phyloP scores from a whole-genome alignment of 2,888 invertebrate genomes.

The Macaria notata region DNA sequence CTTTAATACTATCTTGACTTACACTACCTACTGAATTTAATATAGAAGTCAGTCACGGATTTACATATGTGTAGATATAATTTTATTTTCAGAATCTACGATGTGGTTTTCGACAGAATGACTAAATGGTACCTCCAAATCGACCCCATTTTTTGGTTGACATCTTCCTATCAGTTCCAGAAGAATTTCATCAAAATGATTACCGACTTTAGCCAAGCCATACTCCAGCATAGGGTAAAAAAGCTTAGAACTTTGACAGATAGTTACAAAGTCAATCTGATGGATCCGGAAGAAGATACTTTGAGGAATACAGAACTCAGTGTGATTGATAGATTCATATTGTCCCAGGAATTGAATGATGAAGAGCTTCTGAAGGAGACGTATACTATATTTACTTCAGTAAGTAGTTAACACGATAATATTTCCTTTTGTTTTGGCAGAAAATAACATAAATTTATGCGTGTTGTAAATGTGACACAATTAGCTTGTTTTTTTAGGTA shows the following conservation, averaged over 20 bases:
- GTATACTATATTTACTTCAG: constrained; percentile 68
- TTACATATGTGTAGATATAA: too few relatives aligned
- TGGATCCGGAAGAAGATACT: constrained; percentile 49
- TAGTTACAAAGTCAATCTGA: constrained; percentile 38
- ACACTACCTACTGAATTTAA: too few relatives aligned
- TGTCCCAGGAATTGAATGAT: constrained; percentile 51
- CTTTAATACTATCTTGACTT: too few relatives aligned
- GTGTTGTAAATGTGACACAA: too few relatives aligned
- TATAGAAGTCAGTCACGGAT: too few relatives aligned
- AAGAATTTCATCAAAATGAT: constrained; percentile 39
- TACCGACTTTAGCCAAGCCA: constrained; percentile 37
- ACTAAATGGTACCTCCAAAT: constrained; percentile 70
- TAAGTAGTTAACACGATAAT: constrained; percentile 37
- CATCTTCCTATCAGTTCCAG: constrained; percentile 32
- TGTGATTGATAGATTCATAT: constrained; percentile 63
- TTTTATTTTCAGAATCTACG: too few relatives aligned
- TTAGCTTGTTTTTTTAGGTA: too few relatives aligned
- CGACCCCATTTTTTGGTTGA: constrained; percentile 57
- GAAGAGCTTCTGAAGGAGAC: constrained; percentile 55
- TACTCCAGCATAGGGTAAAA: constrained; percentile 45
- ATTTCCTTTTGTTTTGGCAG: too few relatives aligned
- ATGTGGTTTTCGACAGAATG: constrained; percentile 60
- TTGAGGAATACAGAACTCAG: constrained; percentile 52
- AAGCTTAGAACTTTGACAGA: constrained; percentile 38
- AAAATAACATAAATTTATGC: too few relatives aligned